Conservation (phyloP, 1,140 invertebrate genomes). For the Aphaenogaster floridana region DNA sequence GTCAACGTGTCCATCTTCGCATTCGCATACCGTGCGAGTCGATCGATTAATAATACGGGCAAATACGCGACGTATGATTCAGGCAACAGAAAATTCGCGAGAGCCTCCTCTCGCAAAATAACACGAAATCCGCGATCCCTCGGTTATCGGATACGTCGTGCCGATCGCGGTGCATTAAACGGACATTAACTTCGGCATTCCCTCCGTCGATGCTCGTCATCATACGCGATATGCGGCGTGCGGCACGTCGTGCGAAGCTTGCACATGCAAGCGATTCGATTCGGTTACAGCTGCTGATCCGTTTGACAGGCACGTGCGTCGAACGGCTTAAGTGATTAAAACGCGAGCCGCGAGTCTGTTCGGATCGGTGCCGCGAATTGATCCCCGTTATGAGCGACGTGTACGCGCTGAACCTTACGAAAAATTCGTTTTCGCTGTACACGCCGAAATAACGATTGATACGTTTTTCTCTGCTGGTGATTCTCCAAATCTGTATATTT, state of each 20-base stretch:
- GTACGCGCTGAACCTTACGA: constrained; percentile 17
- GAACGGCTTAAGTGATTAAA: constrained; percentile 69
- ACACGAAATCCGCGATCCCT: constrained; percentile 31
- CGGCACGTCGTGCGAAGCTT: constrained; percentile 5
- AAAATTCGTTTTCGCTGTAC: constrained; percentile 21
- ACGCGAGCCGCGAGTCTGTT: constrained; percentile 67
- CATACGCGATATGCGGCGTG: background rate
- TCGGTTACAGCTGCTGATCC: constrained; percentile 60
- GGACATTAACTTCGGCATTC: constrained; percentile 57
- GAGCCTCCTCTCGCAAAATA: constrained; percentile 10
- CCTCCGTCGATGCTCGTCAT: constrained; percentile 1
- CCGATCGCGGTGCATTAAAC: constrained; percentile 61
- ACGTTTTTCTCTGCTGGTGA: background rate
- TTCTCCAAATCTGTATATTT: background rate
- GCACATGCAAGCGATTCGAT: constrained; percentile 58
- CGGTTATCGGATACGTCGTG: constrained; percentile 37
- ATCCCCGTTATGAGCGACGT: constrained; percentile 7
- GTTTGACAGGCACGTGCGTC: constrained; percentile 56
- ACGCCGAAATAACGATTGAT: background rate
- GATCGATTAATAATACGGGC: constrained; percentile 57
- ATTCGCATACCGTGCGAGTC: background rate
- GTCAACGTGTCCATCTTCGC: background rate
- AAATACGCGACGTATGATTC: background rate
- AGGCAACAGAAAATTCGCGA: constrained; percentile 25
- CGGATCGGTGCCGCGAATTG: constrained; percentile 37